Evolutionary conservation across 2,797 vertebrate species (phyloP).

Genomic region (Takifugu ocellatus): DNA sequence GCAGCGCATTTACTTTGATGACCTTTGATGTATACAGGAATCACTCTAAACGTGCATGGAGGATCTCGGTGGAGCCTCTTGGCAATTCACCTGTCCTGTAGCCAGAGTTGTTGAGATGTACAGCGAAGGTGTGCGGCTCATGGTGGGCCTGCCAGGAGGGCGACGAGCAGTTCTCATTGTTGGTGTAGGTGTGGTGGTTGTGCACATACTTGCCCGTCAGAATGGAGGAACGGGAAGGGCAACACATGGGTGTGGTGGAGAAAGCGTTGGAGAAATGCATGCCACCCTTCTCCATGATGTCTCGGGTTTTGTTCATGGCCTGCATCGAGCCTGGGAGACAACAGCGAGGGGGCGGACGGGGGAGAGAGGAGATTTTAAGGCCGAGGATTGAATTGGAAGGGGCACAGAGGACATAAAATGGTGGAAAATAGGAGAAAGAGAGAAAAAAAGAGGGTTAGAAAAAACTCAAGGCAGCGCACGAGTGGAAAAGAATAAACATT

Average conservation of each 20-base stretch:
- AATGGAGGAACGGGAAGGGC: slow-evolving; percentile 93
- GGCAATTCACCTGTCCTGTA: slow-evolving; percentile 86
- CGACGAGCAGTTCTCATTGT: slow-evolving; percentile 98
- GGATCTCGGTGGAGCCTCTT: too few relatives aligned
- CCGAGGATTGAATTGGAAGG: slow-evolving; percentile 26
- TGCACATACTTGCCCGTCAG: slow-evolving; percentile 97
- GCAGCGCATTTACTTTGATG: background rate
- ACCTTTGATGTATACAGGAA: background rate
- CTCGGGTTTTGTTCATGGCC: slow-evolving; percentile 80
- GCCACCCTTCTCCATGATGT: slow-evolving; percentile 84
- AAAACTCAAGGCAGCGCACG: slow-evolving; percentile 32
- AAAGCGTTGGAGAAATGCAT: slow-evolving; percentile 95
- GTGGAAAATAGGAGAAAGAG: slow-evolving; percentile 11
- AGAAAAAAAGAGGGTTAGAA: slow-evolving; percentile 13
- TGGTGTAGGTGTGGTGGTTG: slow-evolving; percentile 98
- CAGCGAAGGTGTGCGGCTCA: slow-evolving; percentile 90
- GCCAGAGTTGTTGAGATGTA: slow-evolving; percentile 92
- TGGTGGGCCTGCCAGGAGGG: slow-evolving; percentile 96
- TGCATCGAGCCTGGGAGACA: slow-evolving; percentile 75
- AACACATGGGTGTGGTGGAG: slow-evolving; percentile 97
- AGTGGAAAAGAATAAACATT: slow-evolving; percentile 17
- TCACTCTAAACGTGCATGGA: background rate
- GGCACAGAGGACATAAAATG: slow-evolving; percentile 19
- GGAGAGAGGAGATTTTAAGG: slow-evolving; percentile 6
- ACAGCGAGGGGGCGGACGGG: background rate